Base-by-base conservation (phyloP, 2,113 vertebrate species). In the Loxodonta africana region DNA sequence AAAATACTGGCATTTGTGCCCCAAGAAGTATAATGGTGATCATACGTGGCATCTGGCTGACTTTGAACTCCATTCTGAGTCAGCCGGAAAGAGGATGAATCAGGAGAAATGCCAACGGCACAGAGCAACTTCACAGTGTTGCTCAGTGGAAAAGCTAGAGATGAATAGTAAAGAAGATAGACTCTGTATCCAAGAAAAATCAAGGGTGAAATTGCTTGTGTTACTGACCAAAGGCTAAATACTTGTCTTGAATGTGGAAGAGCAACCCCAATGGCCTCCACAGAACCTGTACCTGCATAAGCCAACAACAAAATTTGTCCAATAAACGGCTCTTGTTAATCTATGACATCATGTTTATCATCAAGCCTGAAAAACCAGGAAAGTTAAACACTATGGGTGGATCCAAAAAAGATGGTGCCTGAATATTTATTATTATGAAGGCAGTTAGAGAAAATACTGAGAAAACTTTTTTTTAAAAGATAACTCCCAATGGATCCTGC, bases 351-450 rank as follows among this genome's bases (percentile, higher is more conserved):
- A 11, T 83, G 80, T 93, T 94, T 84, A 73, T 89, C 73, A 85
- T 85, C 23, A 90, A 62, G 93, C 53, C 84, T 91, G 94, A 80
- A 90, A 97, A 96, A 51, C 71, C 78, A 95, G 92, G 94, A 80
- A 88, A 85, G 48, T 80, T 57, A 85, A 96, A 95, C 41, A 62
- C 28, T 30, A 3, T 33, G 87, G 76, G 90, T 94, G 41, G 81
- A 93, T 95, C 86, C n/a, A 89, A 91, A 94, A 91, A 74, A 90
- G 77, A 41, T 46, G n/a, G 18, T 25, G 92, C 84, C 67, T 67
- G 41, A 88, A 65, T 77, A 90, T 95, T 95, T 94, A 85, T 86
- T 96, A 71, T 83, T 82, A 37, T 62, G 88, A 37, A 78, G 23
- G 53, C 88, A 6, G 51, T 74, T 74, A 90, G 62, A 85, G 77